phyloP scores from a whole-genome alignment of 2,113 vertebrate genomes.

The Poicephalus meyeri region DNA sequence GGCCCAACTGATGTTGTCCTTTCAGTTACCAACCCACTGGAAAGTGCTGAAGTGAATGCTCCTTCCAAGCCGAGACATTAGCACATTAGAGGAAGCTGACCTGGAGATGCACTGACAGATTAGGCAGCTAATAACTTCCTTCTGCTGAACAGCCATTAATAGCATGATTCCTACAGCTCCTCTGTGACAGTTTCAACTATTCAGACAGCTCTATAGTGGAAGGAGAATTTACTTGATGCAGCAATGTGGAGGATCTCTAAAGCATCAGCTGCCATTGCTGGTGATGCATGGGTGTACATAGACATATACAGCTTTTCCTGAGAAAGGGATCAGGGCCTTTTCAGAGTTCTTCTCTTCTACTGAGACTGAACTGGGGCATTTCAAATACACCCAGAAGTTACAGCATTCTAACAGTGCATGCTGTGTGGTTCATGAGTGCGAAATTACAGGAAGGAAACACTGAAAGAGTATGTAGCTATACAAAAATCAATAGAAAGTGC shows the following conservation, averaged over 20 bases:
- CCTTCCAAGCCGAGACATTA: no score
- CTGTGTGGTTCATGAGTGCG: neutral
- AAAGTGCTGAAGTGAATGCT: no score
- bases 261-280: neutral
- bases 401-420: neutral
- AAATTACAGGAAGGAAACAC: neutral
- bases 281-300: neutral
- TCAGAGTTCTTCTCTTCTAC: neutral
- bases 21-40: no score
- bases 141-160: neutral
- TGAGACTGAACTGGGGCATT: neutral
- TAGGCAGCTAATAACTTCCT: neutral
- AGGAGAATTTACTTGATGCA: neutral
- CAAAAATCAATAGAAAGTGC: neutral
- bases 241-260: neutral
- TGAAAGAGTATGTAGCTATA: neutral
- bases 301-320: neutral
- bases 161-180: neutral
- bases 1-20: no score
- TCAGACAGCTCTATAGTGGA: neutral
- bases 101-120: neutral
- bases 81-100: neutral
- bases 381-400: neutral
- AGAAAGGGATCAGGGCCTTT: neutral
- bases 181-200: neutral